Conservation (phyloP, 2,888 invertebrate genomes). For the Synergus itoensis region DNA sequence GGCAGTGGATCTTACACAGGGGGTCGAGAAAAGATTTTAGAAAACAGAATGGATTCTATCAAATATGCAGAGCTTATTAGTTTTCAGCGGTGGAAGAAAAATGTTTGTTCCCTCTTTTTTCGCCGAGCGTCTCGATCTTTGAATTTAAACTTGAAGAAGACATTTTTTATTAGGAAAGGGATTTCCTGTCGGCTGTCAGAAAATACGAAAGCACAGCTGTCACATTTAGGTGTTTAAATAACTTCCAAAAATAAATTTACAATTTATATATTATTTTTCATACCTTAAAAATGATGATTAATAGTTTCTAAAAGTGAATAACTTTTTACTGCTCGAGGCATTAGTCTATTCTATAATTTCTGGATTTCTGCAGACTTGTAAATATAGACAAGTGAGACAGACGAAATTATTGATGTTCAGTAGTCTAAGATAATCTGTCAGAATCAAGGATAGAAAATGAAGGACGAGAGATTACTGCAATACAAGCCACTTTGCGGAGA, state of each 20-base stretch:
- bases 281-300: no score
- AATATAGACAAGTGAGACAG: neutral
- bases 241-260: no score
- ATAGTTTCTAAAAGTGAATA: no score
- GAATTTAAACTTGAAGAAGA: neutral
- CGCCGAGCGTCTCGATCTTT: conserved; percentile 26
- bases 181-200: neutral
- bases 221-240: no score
- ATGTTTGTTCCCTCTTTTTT: conserved; percentile 58
- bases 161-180: neutral
- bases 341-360: no score
- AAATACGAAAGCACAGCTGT: no score
- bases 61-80: conserved; percentile 70
- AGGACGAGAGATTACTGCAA: neutral
- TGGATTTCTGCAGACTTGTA: no score
- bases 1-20: conserved; percentile 30
- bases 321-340: no score
- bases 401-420: neutral
- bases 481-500: neutral
- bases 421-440: neutral
- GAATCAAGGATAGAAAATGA: neutral
- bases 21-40: conserved; percentile 50
- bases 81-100: conserved; percentile 58
- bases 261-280: no score
- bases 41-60: conserved; percentile 64